Evolutionary conservation across 2,797 vertebrate genomes (phyloP), one percentile per base, ranked within the genome.

Genomic region (Manis crassicaudata): DNA sequence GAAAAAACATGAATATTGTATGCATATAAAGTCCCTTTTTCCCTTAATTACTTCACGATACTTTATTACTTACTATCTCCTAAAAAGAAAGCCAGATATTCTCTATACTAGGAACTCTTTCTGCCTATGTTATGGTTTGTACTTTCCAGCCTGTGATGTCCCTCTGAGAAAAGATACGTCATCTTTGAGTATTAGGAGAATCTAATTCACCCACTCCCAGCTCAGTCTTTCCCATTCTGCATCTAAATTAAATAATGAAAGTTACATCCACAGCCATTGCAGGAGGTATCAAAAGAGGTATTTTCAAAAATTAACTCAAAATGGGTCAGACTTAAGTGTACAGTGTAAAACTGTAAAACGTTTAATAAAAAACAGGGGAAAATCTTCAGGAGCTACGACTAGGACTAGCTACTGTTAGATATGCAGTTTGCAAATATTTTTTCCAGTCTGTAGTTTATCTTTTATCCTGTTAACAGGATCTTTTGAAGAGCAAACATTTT

Each of bases 251-350:
- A 80, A 89, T 68, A 70, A 88, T 67, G 23, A 29, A 13, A 77
- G 10, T 13, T 16, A 25, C 56, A 4, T 50, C 29, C 54, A 46
- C 29, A 82, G 37, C 76, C 52, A 75, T 68, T 95, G 63, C 20
- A 46, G 27, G 27, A 72, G 25, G 21, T 13, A 89, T 35, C n/a
- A 88, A 88, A 43, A 75, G 40, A 17, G 20, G 37, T 29, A 54
- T 85, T 91, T 46, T 75, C 16, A 27, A 83, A 62, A 88, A 84
- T 13, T 65, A n/a, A 63, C 37, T 62, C 35, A 91, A 63, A 88
- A 29, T 60, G 27, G 17, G 9, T 94, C 13, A 88, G 7, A 91
- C 17, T 83, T 79, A 56, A 46, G n/a, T 46, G 37, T 93, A 75
- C n/a, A 90, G 11, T 81, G 32, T 91, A 25, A 76, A 85, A 35